A percentile compares a stretch with the other conserved stretches of the same genome.
These are phyloP conservation scores for Drepana arcuata DNA, from an alignment of 1,140 invertebrate genomes.

Conservation along the genomic window DNA sequence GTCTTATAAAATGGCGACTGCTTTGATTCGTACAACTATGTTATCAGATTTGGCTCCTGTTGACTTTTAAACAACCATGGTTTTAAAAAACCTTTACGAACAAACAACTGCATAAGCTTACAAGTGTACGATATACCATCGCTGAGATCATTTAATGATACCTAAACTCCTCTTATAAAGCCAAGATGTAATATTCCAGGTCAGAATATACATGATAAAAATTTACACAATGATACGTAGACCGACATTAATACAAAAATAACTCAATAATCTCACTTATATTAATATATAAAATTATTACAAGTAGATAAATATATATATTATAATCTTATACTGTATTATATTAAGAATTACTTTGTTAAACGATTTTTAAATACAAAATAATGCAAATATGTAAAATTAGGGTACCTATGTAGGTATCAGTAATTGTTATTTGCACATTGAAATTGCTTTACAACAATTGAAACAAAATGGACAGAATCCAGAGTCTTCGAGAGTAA, in stretches of 20 bases:
- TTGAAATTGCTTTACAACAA: no score
- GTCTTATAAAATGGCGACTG: conserved; percentile 35
- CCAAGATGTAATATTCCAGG: conserved; percentile 7
- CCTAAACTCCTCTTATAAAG: conserved; percentile 3
- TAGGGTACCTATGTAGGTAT: no score
- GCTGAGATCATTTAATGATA: conserved; percentile 25
- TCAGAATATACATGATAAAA: conserved; percentile 8
- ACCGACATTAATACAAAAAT: conserved; percentile 22
- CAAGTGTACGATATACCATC: conserved; percentile 16
- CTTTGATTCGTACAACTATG: conserved; percentile 14
- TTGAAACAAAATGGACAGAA: no score
- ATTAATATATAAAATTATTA: conserved; percentile 19
- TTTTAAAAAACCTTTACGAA: conserved; percentile 14
- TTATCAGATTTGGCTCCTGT: conserved; percentile 15
- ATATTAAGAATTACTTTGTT: no score
- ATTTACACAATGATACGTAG: conserved; percentile 4
- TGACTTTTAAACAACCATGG: conserved; percentile 14
- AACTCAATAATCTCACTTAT: conserved; percentile 31
- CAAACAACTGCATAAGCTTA: conserved; percentile 13
- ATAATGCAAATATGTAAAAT: no score
- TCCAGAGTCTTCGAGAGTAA: no score
- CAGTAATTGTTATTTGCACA: no score
- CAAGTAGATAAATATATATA: conserved; percentile 13
- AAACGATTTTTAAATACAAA: no score
- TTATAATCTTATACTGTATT: conserved; percentile 6